Evolutionary conservation across 2,888 invertebrate genomes (phyloP).

Genomic region (Encarsia formosa): DNA sequence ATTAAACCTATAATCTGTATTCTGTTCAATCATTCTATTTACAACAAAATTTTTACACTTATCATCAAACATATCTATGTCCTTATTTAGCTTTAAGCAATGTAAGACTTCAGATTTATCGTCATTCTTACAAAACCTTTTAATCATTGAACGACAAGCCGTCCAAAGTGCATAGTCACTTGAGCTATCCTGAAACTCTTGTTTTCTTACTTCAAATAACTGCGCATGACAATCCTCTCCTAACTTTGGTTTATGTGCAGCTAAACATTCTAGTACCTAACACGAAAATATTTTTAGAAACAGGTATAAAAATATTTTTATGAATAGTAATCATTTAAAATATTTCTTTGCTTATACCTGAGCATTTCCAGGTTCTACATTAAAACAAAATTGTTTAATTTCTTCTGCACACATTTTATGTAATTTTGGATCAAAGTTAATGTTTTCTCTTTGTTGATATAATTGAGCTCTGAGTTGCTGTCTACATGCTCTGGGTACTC

Average conservation of each 20-base stretch:
- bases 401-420: conserved; percentile 79
- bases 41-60: conserved; percentile 81
- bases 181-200: conserved; percentile 81
- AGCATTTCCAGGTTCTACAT: conserved; percentile 64
- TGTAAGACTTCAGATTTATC: conserved; percentile 68
- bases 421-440: conserved; percentile 78
- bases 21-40: conserved; percentile 84
- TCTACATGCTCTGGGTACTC: conserved; percentile 82
- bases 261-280: conserved; percentile 78
- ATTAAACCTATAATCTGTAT: conserved; percentile 86
- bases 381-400: conserved; percentile 68
- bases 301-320: not conserved
- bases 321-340: not conserved
- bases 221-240: conserved; percentile 70
- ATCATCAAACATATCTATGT: conserved; percentile 74
- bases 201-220: conserved; percentile 79
- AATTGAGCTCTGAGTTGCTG: conserved; percentile 88
- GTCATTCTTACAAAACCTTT: conserved; percentile 70
- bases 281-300: conserved; percentile 12
- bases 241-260: conserved; percentile 57
- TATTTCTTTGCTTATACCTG: conserved; percentile 47
- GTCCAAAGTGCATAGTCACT: conserved; percentile 82
- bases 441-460: conserved; percentile 86
- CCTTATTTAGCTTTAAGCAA: conserved; percentile 75
- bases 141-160: conserved; percentile 82